phyloP scores from a whole-genome alignment of 2,888 invertebrate species.

The Drosophila mulleri region DNA sequence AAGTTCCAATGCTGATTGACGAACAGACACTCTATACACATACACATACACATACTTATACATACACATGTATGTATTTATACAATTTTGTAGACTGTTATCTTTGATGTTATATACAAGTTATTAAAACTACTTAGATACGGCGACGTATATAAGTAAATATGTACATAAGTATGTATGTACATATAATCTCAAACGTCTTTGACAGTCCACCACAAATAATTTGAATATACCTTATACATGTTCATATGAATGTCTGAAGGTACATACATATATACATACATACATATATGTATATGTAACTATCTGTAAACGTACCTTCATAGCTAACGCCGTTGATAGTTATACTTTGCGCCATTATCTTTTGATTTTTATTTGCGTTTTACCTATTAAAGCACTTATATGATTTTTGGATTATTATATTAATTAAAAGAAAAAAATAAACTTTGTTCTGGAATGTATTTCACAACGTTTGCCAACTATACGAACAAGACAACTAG shows the following conservation, averaged over 20 bases:
- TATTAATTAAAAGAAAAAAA: conserved; percentile 14
- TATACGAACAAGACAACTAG: neutral
- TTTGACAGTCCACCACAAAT: neutral
- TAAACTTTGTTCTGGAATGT: conserved; percentile 3
- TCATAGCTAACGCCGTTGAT: conserved; percentile 65
- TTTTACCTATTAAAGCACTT: conserved; percentile 49
- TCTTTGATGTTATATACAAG: conserved; percentile 6
- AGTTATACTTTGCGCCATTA: conserved; percentile 59
- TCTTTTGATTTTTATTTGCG: conserved; percentile 28
- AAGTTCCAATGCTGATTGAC: neutral
- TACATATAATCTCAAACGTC: neutral
- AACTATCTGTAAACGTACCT: conserved; percentile 40
- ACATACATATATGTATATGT: neutral
- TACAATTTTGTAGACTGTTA: neutral
- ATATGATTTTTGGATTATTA: conserved; percentile 9
- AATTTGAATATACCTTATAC: conserved; percentile 2
- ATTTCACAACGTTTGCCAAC: conserved; percentile 58
- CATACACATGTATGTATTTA: neutral
- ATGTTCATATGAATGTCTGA: neutral
- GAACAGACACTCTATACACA: no score
- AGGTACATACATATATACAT: neutral
- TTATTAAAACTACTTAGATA: neutral
- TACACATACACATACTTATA: neutral
- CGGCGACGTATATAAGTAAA: neutral
- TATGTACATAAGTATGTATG: neutral